phyloP scores from a whole-genome alignment of 2,797 vertebrate species.

The Chaetophractus vellerosus region DNA sequence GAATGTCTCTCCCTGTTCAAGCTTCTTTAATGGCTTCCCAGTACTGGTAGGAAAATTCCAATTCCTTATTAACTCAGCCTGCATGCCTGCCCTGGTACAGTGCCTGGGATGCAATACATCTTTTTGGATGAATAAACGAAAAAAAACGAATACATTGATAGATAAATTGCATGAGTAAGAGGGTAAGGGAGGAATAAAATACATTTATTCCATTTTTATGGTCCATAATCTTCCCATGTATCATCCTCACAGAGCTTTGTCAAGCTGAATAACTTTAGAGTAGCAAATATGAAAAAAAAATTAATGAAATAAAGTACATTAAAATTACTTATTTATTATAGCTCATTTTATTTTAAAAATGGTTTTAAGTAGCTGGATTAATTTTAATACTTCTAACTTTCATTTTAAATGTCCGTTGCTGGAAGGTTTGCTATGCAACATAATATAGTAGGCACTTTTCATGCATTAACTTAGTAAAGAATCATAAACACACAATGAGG shows the following conservation, averaged over 20 bases:
- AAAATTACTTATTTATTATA: background rate
- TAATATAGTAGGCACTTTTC: background rate
- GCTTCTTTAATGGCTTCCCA: background rate
- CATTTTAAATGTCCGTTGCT: background rate
- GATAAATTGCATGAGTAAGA: background rate
- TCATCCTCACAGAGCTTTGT: background rate
- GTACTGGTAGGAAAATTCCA: background rate
- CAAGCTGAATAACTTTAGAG: background rate
- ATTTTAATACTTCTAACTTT: background rate
- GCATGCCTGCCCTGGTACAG: too few species aligned
- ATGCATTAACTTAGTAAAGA: conserved; percentile 26
- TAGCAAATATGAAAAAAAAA: background rate
- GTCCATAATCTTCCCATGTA: background rate
- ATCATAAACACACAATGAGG: background rate
- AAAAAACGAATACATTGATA: background rate
- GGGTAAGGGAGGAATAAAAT: background rate
- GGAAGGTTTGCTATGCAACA: background rate
- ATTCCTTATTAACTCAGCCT: background rate
- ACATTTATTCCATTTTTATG: background rate
- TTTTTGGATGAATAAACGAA: background rate
- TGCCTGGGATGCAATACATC: background rate
- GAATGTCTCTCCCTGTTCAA: background rate
- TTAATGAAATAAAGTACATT: background rate
- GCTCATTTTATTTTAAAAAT: conserved; percentile 25
- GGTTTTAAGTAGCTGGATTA: background rate